phyloP scores from a whole-genome alignment of 2,113 vertebrate genomes.

The Gavialis gangeticus region DNA sequence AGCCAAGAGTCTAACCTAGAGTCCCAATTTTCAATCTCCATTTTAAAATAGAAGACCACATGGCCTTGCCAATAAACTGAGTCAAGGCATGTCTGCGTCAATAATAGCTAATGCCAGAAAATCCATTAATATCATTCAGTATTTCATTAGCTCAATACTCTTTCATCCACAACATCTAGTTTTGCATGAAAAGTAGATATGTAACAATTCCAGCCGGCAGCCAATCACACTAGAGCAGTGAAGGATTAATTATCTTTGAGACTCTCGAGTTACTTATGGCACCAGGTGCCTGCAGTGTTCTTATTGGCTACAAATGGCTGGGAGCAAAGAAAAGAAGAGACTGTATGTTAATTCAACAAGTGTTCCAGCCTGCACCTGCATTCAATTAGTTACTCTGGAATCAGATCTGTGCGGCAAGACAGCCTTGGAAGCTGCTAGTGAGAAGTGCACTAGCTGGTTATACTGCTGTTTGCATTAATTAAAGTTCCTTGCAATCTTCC shows the following conservation, averaged over 20 bases:
- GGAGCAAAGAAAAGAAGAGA: conserved; percentile 51
- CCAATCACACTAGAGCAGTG: conserved; percentile 57
- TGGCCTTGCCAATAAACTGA: neutral
- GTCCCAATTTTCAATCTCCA: neutral
- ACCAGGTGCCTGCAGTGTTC: conserved; percentile 31
- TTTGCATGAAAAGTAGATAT: conserved; percentile 52
- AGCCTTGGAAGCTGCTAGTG: conserved; percentile 5
- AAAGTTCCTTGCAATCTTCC: conserved; percentile 24
- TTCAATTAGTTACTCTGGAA: conserved; percentile 68
- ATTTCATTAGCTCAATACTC: neutral
- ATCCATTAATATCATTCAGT: neutral
- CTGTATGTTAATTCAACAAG: conserved; percentile 62
- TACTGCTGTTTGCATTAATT: conserved; percentile 51
- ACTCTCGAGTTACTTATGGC: conserved; percentile 59
- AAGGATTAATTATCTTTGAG: conserved; percentile 62
- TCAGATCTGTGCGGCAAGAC: conserved; percentile 53
- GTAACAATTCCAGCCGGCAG: conserved; percentile 46
- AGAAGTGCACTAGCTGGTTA: conserved; percentile 22
- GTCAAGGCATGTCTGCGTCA: neutral
- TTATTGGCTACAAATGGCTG: conserved; percentile 44
- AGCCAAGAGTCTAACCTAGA: neutral
- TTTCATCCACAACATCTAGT: conserved; percentile 40
- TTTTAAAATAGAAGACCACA: neutral
- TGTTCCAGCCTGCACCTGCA: conserved; percentile 56
- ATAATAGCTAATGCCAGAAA: neutral